Evolutionary conservation across 37 sponge, comb jelly and placozoan genomes (phyloP).

Genomic region (Ephydatia muelleri): DNA sequence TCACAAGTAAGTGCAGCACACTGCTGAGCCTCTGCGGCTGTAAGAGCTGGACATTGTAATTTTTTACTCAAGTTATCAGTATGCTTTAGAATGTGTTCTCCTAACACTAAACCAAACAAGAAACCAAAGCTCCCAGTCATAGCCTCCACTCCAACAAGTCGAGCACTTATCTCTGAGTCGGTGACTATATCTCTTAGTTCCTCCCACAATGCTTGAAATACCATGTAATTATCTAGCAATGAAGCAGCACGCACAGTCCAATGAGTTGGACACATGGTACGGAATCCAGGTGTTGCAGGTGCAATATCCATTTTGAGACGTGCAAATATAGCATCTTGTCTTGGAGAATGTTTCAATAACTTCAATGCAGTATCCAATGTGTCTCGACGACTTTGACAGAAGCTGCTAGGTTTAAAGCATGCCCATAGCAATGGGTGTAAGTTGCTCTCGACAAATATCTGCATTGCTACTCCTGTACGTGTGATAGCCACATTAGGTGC

Average conservation of each 20-base stretch:
- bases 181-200: conserved; percentile 10
- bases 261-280: no score
- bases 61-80: conserved; percentile 51
- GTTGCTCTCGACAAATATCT: neutral
- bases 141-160: conserved; percentile 34
- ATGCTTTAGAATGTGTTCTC: conserved; percentile 40
- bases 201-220: conserved; percentile 35
- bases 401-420: conserved; percentile 45
- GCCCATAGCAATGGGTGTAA: conserved; percentile 52
- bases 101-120: conserved; percentile 48
- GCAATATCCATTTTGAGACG: conserved; percentile 18
- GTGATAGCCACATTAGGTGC: no score
- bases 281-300: conserved; percentile 42
- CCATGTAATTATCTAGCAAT: conserved; percentile 25
- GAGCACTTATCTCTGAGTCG: conserved; percentile 43
- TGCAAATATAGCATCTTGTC: conserved; percentile 1
- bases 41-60: conserved; percentile 41
- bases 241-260: no score
- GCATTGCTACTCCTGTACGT: no score
- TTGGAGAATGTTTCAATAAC: conserved; percentile 48
- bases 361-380: conserved; percentile 47
- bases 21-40: conserved; percentile 44
- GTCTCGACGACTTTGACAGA: conserved; percentile 28
- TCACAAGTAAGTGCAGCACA: conserved; percentile 38
- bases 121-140: conserved; percentile 31